Percentiles rank a stretch among this genome's conserved stretches.
Evolutionary conservation across 53 echinoderm and acorn worm genomes (phyloP).

Genomic region (Zoroaster sp.): DNA sequence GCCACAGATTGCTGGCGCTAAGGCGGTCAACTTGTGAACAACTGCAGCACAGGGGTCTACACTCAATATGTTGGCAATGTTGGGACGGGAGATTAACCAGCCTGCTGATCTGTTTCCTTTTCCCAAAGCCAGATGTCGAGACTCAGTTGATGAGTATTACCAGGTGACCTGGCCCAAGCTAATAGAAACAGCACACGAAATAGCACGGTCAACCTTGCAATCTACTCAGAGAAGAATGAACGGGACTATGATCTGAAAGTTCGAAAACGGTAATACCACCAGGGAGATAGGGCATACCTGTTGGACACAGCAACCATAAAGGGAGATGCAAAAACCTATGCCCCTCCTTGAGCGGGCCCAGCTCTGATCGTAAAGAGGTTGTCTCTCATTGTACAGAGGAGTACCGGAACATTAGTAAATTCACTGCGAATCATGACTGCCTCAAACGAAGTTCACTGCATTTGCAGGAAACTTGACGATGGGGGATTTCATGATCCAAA

Average conservation of each 20-base stretch:
- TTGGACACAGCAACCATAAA: slow-evolving; percentile 26
- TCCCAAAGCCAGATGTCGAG: background rate
- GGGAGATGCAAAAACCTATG: slow-evolving; percentile 48
- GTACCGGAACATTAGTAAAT: slow-evolving; percentile 10
- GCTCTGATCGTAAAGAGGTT: slow-evolving; percentile 16
- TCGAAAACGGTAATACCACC: background rate
- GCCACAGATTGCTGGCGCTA: too few species aligned
- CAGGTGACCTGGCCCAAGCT: background rate
- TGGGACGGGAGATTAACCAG: slow-evolving; percentile 52
- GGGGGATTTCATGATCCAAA: slow-evolving; percentile 63
- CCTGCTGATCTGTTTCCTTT: slow-evolving; percentile 24
- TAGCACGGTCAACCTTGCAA: background rate
- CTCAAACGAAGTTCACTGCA: slow-evolving; percentile 15
- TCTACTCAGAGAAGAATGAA: slow-evolving; percentile 39
- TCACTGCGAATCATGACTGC: slow-evolving; percentile 53
- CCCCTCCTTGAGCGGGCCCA: slow-evolving; percentile 62
- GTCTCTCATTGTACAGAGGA: slow-evolving; percentile 45
- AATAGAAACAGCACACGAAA: slow-evolving; percentile 17
- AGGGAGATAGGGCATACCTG: slow-evolving; percentile 42
- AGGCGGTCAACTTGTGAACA: slow-evolving; percentile 51
- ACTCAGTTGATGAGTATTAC: background rate
- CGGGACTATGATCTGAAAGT: slow-evolving; percentile 57
- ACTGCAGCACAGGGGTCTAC: slow-evolving; percentile 58
- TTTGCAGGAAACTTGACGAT: slow-evolving; percentile 27
- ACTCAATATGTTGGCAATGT: slow-evolving; percentile 61